Conservation (phyloP, 2,113 vertebrate species). For the Spea multiplicata region DNA sequence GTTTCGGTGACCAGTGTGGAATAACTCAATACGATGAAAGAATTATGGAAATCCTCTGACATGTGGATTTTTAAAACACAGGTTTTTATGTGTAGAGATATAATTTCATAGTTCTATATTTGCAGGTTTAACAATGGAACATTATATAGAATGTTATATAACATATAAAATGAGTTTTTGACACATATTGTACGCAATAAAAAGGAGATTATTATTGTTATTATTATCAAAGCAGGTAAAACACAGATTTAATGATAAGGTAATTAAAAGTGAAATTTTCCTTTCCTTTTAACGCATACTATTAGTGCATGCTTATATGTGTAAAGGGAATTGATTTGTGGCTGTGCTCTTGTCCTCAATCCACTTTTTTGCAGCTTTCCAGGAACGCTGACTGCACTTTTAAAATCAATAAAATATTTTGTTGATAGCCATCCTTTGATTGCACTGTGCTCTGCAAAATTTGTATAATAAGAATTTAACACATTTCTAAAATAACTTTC, state of each 20-base stretch:
- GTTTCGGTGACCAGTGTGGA: too few relatives aligned
- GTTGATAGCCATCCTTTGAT: not conserved
- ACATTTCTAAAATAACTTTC: not conserved
- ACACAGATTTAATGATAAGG: not conserved
- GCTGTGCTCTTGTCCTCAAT: not conserved
- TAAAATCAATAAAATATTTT: conserved; percentile 17
- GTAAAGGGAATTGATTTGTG: not conserved
- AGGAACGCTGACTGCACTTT: conserved; percentile 2
- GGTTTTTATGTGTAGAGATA: too few relatives aligned
- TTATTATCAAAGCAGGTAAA: not conserved
- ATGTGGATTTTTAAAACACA: too few relatives aligned
- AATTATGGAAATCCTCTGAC: too few relatives aligned
- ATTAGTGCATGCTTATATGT: not conserved
- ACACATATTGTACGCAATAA: too few relatives aligned
- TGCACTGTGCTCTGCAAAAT: not conserved
- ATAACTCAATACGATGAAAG: too few relatives aligned
- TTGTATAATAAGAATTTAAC: not conserved
- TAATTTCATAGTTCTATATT: too few relatives aligned
- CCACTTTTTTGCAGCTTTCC: conserved; percentile 1
- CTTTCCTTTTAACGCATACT: not conserved
- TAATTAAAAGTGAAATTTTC: not conserved
- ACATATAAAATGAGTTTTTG: too few relatives aligned
- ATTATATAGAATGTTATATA: too few relatives aligned
- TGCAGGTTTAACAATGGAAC: too few relatives aligned
- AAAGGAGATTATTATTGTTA: too few relatives aligned